Evolutionary conservation across 2,797 vertebrate species (phyloP).

Genomic region (Sylvilagus floridanus): DNA sequence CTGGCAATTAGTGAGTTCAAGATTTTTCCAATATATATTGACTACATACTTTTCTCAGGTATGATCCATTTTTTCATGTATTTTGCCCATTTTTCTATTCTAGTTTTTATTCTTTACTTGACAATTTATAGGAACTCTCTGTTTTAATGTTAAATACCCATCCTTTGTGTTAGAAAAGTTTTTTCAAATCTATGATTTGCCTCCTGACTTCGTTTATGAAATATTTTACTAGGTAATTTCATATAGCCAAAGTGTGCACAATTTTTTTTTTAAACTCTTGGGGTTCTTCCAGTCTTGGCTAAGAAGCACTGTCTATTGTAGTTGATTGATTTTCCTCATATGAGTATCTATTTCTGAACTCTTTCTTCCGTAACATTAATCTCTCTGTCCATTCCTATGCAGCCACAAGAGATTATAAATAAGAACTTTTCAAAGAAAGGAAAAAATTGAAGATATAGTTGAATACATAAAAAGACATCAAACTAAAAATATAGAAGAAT

Average conservation of each 20-base stretch:
- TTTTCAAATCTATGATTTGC: conserved; percentile 14
- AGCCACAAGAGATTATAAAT: neutral
- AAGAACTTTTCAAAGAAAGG: neutral
- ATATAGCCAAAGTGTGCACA: neutral
- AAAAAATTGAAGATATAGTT: neutral
- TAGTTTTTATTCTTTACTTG: neutral
- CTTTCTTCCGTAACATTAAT: neutral
- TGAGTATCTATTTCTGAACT: neutral
- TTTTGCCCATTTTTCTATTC: neutral
- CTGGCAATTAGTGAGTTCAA: neutral
- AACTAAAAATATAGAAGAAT: neutral
- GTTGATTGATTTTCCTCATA: neutral
- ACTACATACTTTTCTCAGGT: neutral
- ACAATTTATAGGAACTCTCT: neutral
- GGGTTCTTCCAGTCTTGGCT: neutral
- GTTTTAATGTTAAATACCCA: conserved; percentile 11
- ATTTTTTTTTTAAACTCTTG: neutral
- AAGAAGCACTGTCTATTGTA: neutral
- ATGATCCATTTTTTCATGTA: neutral
- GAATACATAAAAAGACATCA: neutral
- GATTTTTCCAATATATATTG: neutral
- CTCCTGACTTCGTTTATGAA: neutral
- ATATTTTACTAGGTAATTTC: neutral
- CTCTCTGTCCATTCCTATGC: neutral
- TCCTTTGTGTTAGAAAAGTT: neutral